Base-by-base conservation (phyloP, 2,113 vertebrate species). In the Ginglymostoma cirratum region DNA sequence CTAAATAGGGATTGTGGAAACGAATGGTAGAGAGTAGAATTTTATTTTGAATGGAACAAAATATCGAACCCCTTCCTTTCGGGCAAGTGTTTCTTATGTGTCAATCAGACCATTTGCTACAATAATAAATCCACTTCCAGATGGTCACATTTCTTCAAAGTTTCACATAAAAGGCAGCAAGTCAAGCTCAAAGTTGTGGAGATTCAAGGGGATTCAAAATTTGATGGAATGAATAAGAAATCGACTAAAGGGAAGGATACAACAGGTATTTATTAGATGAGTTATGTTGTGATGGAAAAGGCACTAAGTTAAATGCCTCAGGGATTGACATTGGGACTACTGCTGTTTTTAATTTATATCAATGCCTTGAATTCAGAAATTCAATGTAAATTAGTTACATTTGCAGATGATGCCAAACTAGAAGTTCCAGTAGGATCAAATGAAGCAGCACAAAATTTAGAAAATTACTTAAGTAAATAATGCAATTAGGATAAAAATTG, bases 301-400 rank as follows among this genome's bases (percentile, higher is more conserved):
- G 80, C 38, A 83, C 38, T 83, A 42, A 83, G 38, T 83, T 83
- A 83, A 83, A 83, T 83, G 38, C 80, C 80, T 83, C 38, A 38
- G 19, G 80, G 38, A 83, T 21, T 83, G 80, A 42, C 21, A 83
- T 6, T 42, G 80, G 80, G 80, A 45, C 80, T 5, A n/a, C 80
- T 83, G 80, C 38, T 83, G 80, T 83, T 45, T 83, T 38, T 83
- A 21, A 83, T 83, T 83, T 83, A 45, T 45, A n/a, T 83, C 14
- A 42, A 42, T 5, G 80, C 38, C 80, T 83, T 83, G 17, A 38
- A 83, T 83, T 83, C 19, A 38, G 17, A 83, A 83, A 42, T 38
- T 83, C 38, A 83, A 83, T 83, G 80, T 83, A 83, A 83, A 83
- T 83, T 83, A 42, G 80, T 83, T 83, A 83, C 38, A 83, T 83